Conservation (phyloP, 2,888 invertebrate genomes). For the Melanargia galathea region DNA sequence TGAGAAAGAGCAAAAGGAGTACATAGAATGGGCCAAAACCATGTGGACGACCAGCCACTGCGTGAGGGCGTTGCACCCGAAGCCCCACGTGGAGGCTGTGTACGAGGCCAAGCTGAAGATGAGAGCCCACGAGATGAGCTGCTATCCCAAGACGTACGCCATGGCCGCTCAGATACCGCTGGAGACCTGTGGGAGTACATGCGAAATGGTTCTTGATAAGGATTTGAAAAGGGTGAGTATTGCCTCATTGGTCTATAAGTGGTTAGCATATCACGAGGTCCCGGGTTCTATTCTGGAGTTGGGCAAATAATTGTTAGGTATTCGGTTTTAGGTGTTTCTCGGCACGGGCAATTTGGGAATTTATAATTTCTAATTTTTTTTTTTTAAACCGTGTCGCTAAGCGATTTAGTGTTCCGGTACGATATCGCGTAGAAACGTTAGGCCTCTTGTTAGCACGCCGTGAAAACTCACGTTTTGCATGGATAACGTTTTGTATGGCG, state of each 20-base stretch:
- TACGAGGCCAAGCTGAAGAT: constrained; percentile 66
- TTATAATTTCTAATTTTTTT: too few species aligned
- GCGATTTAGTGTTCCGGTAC: too few species aligned
- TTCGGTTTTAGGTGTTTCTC: too few species aligned
- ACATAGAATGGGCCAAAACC: constrained; percentile 62
- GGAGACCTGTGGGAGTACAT: constrained; percentile 43
- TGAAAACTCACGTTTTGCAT: too few species aligned
- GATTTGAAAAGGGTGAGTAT: constrained; percentile 61
- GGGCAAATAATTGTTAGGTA: too few species aligned
- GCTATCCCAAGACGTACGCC: constrained; percentile 55
- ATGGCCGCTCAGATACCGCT: constrained; percentile 67
- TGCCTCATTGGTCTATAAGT: constrained; percentile 4
- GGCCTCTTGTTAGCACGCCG: too few species aligned
- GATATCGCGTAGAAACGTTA: too few species aligned
- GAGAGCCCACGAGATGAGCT: constrained; percentile 48
- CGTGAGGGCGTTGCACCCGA: constrained; percentile 60
- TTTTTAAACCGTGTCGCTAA: too few species aligned
- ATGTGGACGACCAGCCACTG: constrained; percentile 61
- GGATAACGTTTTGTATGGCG: too few species aligned
- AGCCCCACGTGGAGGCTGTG: constrained; percentile 56
- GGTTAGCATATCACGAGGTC: too few species aligned
- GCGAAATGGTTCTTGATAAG: constrained; percentile 48
- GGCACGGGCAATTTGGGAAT: too few species aligned
- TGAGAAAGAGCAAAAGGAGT: constrained; percentile 64
- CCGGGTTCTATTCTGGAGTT: too few species aligned